phyloP scores from a whole-genome alignment of 2,888 invertebrate species.

The Cepaea hortensis region DNA sequence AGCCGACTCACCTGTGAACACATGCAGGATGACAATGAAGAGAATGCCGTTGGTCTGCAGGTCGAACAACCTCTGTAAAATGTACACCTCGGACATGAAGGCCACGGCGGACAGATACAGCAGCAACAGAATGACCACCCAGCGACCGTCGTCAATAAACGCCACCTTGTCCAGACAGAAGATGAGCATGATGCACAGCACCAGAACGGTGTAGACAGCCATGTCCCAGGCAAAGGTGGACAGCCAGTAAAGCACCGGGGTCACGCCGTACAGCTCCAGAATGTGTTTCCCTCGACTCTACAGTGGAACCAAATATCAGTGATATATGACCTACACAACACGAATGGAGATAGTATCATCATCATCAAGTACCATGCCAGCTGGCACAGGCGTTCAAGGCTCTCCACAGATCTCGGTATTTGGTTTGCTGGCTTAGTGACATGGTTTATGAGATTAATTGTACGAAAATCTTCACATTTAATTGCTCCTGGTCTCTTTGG shows the following conservation, averaged over 20 bases:
- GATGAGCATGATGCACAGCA: not conserved
- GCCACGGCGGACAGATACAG: not conserved
- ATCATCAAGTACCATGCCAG: too few species aligned
- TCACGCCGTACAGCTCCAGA: not conserved
- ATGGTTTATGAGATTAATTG: too few species aligned
- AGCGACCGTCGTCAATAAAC: not conserved
- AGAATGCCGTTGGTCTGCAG: not conserved
- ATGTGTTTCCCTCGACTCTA: not conserved
- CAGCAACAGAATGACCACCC: not conserved
- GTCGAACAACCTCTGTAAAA: not conserved
- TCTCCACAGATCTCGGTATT: too few species aligned
- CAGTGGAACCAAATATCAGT: not conserved
- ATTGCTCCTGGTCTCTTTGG: too few species aligned
- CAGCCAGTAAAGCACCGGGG: not conserved
- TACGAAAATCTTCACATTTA: too few species aligned
- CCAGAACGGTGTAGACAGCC: not conserved
- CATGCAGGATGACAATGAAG: not conserved
- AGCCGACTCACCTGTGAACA: not conserved
- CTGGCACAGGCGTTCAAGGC: too few species aligned
- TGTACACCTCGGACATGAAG: not conserved
- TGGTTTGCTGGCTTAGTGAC: too few species aligned
- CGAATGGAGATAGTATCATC: too few species aligned
- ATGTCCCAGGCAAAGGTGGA: not conserved
- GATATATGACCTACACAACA: too few species aligned
- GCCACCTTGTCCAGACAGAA: not conserved